Evolutionary conservation across 2,888 invertebrate genomes (phyloP), one percentile per base, ranked within the genome.

Genomic region (Germaria angustata): DNA sequence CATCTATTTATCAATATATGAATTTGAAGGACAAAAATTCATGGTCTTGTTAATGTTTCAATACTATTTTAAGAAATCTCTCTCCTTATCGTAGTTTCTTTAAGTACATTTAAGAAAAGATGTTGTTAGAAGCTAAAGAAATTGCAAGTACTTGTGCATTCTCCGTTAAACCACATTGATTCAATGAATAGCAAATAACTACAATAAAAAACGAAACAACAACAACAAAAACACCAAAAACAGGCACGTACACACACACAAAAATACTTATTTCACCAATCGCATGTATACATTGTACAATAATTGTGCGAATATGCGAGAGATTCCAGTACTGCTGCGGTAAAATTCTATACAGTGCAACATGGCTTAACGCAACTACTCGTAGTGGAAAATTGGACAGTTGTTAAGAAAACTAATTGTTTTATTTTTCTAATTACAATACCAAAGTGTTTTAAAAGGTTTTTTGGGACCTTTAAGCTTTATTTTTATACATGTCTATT

Each of bases 81-180:
- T 2, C 0, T 53, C 39, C n/a, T 51, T 20, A 8, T 32, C 22
- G 22, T 28, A 17, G 0, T 28, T 39, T 17, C 49, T 49, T 2
- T 7, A 22, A 41, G 13, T 28, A n/a, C 39, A 24, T 5, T 55
- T 20, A 53, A 13, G 15, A 53, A 15, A 0, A 13, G 9, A 49
- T 34, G 34, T 36, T 51, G 9, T 36, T 15, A 20, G 7, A 69
- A 32, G 20, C 15, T 32, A n/a, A 55, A 55, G 1, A 9, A 34
- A 66, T 15, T 15, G n/a, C 4, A 57, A 44, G 44, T 44, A 46
- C 32, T 63, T 63, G 32, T 34, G 63, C 24, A 22, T 63, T 22
- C 63, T 20, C 9, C 32, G 17, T 28, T 63, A 63, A 73, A 53
- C 63, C 63, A 73, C 73, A 63, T 20, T 55, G 32, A 51, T 39